Evolutionary conservation across 1,140 invertebrate genomes (phyloP).

Genomic region (Vanessa atalanta): DNA sequence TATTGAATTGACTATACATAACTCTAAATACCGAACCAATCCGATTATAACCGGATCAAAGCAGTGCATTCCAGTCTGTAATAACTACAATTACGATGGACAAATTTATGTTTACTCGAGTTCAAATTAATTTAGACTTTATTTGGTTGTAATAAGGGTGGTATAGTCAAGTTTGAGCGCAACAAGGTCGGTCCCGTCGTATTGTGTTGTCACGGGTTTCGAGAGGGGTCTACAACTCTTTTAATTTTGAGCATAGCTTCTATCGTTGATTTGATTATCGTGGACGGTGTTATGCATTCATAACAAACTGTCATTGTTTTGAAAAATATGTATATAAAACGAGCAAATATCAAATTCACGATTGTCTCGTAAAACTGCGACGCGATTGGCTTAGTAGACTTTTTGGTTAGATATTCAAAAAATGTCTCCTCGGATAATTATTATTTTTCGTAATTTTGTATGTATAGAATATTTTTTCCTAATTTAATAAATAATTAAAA

Average conservation of each 20-base stretch:
- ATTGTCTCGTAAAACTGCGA: no score
- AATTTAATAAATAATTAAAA: no score
- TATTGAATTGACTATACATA: not conserved
- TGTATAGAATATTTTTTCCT: no score
- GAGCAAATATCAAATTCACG: no score
- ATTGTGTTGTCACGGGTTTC: conserved; percentile 45
- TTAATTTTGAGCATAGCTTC: conserved; percentile 60
- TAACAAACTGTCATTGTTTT: not conserved
- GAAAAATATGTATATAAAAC: no score
- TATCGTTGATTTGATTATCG: conserved; percentile 55
- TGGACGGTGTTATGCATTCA: conserved; percentile 42
- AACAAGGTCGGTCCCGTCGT: conserved; percentile 16
- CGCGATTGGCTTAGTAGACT: no score
- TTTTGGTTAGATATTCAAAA: no score
- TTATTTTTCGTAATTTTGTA: no score
- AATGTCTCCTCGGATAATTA: no score
- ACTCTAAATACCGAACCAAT: conserved; percentile 45
- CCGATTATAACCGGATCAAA: conserved; percentile 58
- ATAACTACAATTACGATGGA: conserved; percentile 56
- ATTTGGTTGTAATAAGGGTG: conserved; percentile 26
- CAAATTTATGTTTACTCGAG: conserved; percentile 12
- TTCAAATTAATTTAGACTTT: conserved; percentile 11
- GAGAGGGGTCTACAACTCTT: conserved; percentile 58
- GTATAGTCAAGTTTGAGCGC: not conserved
- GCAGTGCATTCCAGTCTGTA: conserved; percentile 53